These are phyloP conservation scores for Daktulosphaira vitifoliae DNA, from an alignment of 1,140 invertebrate species.

Conservation along the genomic window DNA sequence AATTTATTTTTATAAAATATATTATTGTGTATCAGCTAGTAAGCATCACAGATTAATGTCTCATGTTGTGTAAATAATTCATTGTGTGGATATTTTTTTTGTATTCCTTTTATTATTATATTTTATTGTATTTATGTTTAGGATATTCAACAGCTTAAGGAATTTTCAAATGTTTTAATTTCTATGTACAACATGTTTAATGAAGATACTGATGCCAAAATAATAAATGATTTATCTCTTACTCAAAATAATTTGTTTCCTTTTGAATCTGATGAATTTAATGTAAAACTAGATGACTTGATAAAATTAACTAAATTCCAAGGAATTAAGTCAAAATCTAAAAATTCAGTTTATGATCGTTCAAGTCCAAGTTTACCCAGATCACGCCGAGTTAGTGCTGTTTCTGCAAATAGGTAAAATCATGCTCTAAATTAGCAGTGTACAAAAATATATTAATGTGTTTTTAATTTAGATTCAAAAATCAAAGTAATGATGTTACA, in stretches of 20 bases:
- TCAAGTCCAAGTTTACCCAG: slow-evolving; percentile 30
- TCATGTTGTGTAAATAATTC: too few species aligned
- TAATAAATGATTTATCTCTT: neutral
- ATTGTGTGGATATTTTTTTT: too few species aligned
- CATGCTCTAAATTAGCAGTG: neutral
- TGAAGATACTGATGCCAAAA: slow-evolving; percentile 16
- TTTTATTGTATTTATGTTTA: slow-evolving; percentile 1
- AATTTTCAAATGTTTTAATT: slow-evolving; percentile 14
- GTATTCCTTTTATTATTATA: neutral
- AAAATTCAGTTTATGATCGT: slow-evolving; percentile 15
- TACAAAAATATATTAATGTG: too few species aligned
- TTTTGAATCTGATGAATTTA: slow-evolving; percentile 1
- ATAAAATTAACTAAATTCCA: slow-evolving; percentile 26
- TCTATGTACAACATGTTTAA: slow-evolving; percentile 20
- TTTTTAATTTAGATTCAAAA: slow-evolving; percentile 7
- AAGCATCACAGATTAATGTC: too few species aligned
- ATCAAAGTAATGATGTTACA: neutral
- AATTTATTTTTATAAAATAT: too few species aligned
- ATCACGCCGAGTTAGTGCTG: slow-evolving; percentile 26
- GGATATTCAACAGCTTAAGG: slow-evolving; percentile 20
- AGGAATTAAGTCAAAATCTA: slow-evolving; percentile 20
- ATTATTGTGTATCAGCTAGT: too few species aligned
- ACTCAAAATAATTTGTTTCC: slow-evolving; percentile 1
- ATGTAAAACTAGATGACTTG: slow-evolving; percentile 25
- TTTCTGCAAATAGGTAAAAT: slow-evolving; percentile 26